Evolutionary conservation across 2,113 vertebrate genomes (phyloP).

Genomic region (Pagrus major): DNA sequence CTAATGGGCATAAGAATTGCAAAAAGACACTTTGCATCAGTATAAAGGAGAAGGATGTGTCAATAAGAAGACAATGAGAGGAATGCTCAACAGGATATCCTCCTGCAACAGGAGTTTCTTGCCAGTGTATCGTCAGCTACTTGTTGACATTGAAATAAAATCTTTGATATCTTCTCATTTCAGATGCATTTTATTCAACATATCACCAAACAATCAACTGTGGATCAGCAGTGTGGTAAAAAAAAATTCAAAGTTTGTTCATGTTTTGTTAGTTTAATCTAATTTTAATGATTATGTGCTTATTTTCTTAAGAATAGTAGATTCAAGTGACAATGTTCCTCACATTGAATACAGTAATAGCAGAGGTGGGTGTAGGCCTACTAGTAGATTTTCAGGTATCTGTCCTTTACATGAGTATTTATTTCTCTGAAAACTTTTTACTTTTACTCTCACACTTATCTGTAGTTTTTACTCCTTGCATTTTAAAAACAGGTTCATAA

Average conservation of each 20-base stretch:
- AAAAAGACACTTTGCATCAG: conserved; percentile 34
- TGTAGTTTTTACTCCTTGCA: too few relatives aligned
- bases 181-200: conserved; percentile 2
- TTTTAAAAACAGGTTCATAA: too few relatives aligned
- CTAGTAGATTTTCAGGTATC: too few relatives aligned
- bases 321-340: too few relatives aligned
- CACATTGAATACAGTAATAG: too few relatives aligned
- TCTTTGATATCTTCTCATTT: background rate
- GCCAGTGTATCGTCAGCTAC: background rate
- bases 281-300: background rate
- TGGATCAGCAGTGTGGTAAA: background rate
- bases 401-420: too few relatives aligned
- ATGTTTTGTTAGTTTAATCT: conserved; percentile 15
- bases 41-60: conserved; percentile 36
- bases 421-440: too few relatives aligned
- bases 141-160: conserved; percentile 10
- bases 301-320: background rate
- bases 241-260: conserved; percentile 1
- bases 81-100: conserved; percentile 56
- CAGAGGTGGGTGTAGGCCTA: too few relatives aligned
- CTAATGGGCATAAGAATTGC: background rate
- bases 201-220: conserved; percentile 1
- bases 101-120: conserved; percentile 20
- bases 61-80: conserved; percentile 7
- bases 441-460: too few relatives aligned